A percentile compares a stretch with the other conserved stretches of the same genome.
phyloP scores from a whole-genome alignment of 53 echinoderm and acorn worm genomes.

The Echinarachnius parma region DNA sequence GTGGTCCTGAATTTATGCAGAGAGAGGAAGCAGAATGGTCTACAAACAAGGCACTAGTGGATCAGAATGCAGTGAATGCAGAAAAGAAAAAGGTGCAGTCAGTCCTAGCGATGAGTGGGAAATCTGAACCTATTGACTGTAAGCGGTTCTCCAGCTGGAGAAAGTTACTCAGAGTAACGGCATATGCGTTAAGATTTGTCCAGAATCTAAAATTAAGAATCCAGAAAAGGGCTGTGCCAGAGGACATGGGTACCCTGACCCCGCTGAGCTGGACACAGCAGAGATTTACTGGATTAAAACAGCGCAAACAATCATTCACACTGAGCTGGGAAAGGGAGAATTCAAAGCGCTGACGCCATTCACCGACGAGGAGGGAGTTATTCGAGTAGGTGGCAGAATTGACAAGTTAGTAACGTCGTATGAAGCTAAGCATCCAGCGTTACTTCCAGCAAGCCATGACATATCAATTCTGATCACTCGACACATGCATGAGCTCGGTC shows the following conservation, averaged over 20 bases:
- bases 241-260: conserved; percentile 5
- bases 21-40: conserved; percentile 50
- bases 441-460: conserved; percentile 52
- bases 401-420: conserved; percentile 45
- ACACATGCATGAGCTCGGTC: conserved; percentile 56
- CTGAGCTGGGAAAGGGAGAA: conserved; percentile 40
- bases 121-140: conserved; percentile 35
- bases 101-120: neutral
- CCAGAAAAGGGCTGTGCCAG: neutral
- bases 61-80: neutral
- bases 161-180: conserved; percentile 56
- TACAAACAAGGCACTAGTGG: neutral
- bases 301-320: conserved; percentile 34
- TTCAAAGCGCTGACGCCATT: conserved; percentile 62
- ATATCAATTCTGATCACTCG: conserved; percentile 56
- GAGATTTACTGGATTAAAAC: conserved; percentile 38
- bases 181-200: conserved; percentile 50
- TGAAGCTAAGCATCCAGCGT: conserved; percentile 48
- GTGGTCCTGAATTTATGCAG: conserved; percentile 50
- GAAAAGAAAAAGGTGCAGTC: conserved; percentile 17
- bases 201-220: conserved; percentile 25
- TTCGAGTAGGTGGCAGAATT: conserved; percentile 62
- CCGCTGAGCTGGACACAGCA: no score
- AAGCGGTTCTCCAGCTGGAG: conserved; percentile 50
- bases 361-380: conserved; percentile 34